These are phyloP conservation scores for Eueides isabella DNA, from an alignment of 1,140 invertebrate genomes.

Conservation along the genomic window DNA sequence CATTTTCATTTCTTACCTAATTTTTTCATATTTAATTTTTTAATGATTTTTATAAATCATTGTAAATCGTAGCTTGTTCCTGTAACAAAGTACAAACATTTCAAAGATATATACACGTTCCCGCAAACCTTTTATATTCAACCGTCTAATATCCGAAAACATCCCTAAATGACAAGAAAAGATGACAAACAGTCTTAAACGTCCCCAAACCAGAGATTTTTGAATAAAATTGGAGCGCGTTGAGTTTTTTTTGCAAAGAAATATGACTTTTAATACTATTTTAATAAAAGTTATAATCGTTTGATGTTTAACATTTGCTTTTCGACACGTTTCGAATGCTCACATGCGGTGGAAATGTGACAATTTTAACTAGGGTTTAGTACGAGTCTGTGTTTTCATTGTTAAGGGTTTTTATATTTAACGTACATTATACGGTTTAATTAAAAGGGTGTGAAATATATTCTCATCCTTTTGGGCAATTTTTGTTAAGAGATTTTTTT, in stretches of 20 bases:
- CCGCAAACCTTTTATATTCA: conserved; percentile 26
- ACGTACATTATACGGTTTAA: conserved; percentile 22
- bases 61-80: not conserved
- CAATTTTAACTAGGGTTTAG: conserved; percentile 33
- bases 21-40: no score
- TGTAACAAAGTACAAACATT: not conserved
- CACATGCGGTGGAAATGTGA: conserved; percentile 33
- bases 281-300: not conserved
- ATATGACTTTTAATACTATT: conserved; percentile 17
- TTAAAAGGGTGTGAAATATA: conserved; percentile 21
- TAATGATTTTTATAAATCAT: no score
- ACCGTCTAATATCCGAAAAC: conserved; percentile 36
- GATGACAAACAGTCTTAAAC: conserved; percentile 33
- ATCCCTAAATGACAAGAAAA: conserved; percentile 38
- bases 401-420: conserved; percentile 11
- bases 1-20: no score
- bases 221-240: conserved; percentile 23
- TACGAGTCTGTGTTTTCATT: conserved; percentile 19
- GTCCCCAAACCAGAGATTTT: conserved; percentile 34
- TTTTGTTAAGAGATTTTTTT: conserved; percentile 11
- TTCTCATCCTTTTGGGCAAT: not conserved
- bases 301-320: conserved; percentile 11
- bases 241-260: not conserved
- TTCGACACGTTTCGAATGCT: conserved; percentile 33
- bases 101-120: conserved; percentile 11